Conservation (phyloP, 2,888 invertebrate genomes). For the Stenotaenia linearis region DNA sequence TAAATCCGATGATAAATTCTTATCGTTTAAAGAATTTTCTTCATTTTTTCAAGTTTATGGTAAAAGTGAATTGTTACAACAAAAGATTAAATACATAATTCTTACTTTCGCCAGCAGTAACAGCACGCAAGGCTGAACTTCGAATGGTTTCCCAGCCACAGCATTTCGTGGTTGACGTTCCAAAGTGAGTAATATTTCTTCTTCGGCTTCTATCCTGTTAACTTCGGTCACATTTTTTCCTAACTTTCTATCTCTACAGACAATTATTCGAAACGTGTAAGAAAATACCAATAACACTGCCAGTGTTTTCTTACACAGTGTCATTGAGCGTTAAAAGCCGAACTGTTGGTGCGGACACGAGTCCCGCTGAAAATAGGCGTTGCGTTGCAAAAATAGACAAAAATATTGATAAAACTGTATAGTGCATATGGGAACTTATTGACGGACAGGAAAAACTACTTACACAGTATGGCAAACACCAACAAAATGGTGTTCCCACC, state of each 20-base stretch:
- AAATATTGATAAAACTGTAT: background rate
- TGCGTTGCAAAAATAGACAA: background rate
- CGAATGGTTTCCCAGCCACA: conserved; percentile 36
- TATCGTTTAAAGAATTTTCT: too few species aligned
- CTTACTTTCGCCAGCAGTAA: background rate
- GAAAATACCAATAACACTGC: background rate
- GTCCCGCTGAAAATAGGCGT: background rate
- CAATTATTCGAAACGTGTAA: background rate
- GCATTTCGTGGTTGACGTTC: conserved; percentile 45
- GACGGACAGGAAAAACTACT: background rate
- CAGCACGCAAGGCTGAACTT: background rate
- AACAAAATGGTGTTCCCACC: background rate
- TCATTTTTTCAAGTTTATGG: too few species aligned
- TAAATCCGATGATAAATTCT: too few species aligned
- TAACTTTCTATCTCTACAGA: conserved; percentile 41
- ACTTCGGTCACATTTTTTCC: conserved; percentile 50
- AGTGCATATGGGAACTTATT: background rate
- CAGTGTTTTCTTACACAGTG: background rate
- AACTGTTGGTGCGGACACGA: background rate
- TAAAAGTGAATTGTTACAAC: too few species aligned
- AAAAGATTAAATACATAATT: too few species aligned
- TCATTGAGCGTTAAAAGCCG: background rate
- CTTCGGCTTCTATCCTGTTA: conserved; percentile 48
- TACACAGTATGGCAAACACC: background rate
- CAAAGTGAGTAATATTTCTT: conserved; percentile 41